Evolutionary conservation across 2,113 vertebrate species (phyloP), one percentile per base, ranked within the genome.

Genomic region (Pampusana beccarii): DNA sequence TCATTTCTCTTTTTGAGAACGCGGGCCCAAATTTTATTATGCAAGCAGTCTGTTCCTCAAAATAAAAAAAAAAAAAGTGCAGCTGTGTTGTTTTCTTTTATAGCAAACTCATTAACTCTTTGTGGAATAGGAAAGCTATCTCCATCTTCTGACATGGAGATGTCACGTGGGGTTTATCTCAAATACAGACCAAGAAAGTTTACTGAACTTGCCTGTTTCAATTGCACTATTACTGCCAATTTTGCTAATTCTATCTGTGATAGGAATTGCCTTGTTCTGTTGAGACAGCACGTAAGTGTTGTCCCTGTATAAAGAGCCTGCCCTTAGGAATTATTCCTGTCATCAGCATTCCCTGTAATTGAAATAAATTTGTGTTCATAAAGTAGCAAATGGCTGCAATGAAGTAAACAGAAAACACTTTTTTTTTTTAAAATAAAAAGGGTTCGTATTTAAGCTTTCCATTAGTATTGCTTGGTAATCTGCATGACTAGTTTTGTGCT

Each of bases 391-490:
- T 6, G 6, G 11, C n/a, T 82, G 53, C 23, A 65, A 31, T n/a
- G 20, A 62, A 88, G 28, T 53, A 87, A 86, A 64, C 3, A 79
- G 51, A 80, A 65, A 69, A 48, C 2, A 16, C 19, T 56, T 16
- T 24, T 13, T 31, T 12, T 53, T 17, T 42, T n/a, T n/a, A 72
- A 8, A 70, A 73, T 62, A 29, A 50, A 70, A 90, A 42, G 19
- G 16, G 13, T 85, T 91, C 4, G 20, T 87, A 81, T 81, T 89
- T 91, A 67, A 91, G 85, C 53, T 93, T 90, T 50, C 44, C 36
- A 38, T 88, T 86, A 88, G n/a, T 61, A 85, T 72, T 95, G 69
- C 78, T 95, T 69, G n/a, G 21, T 94, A 92, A 89, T 92, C 84
- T 82, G 66, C 86, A 69, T 93, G 84, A 87, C 86, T 89, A 40